Evolutionary conservation across 2,888 invertebrate genomes (phyloP), one percentile per base, ranked within the genome.

Genomic region (Deilephila porcellus): DNA sequence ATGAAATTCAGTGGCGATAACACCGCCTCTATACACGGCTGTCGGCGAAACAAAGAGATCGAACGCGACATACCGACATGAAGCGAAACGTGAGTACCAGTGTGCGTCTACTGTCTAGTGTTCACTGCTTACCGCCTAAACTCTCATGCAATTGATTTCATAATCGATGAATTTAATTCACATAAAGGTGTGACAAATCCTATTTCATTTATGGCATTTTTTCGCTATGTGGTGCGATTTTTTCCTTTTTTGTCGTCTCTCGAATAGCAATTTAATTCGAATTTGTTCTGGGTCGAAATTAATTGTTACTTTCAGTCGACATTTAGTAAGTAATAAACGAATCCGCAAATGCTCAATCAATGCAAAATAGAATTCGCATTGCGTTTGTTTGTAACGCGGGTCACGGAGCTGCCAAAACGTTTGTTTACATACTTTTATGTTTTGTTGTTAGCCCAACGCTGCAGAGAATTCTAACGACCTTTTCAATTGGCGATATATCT

Each of bases 51-150:
- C 52, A 67, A 67, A 67, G 67, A 67, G 67, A 67, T 67, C 52
- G 67, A 67, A 67, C 67, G 67, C 20, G 52, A 67, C 37, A 53
- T 62, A 37, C 20, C 80, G 87, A 86, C 83, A 94, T 94, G 94
- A 94, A 94, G 88, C 90, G 94, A 86, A 94, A 94, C 83, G 94
- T 94, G 86, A 94, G 94, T 94, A 93, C 82, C 73, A 76, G 75
- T 78, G 72, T 77, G 73, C 79, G 45, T 67, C n/a, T 45, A 4
- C 64, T 64, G 20, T 11, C 37, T 64, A 45, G 45, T 45, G 17
- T 60, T 17, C 17, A 60, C 29, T 60, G 60, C 56, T n/a, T 56
- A 56, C 17, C 56, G 56, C 56, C 56, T 7, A 56, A n/a, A 19
- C 56, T 56, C 6, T 4, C n/a, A 56, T 19, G n/a, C 56, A n/a